phyloP scores from a whole-genome alignment of 2,888 invertebrate genomes.

The Eucriotettix oculatus region DNA sequence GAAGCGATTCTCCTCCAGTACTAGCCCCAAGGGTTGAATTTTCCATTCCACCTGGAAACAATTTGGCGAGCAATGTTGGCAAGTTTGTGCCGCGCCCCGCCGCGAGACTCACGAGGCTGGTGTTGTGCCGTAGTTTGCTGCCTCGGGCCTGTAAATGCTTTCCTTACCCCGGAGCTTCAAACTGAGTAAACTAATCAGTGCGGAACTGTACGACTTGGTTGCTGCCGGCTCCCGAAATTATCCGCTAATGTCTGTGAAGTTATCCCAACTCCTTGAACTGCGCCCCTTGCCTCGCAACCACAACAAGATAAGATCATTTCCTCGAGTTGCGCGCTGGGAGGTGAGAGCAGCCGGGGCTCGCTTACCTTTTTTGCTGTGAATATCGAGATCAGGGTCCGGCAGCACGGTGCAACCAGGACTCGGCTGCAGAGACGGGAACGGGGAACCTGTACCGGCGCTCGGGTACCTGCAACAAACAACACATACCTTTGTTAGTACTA shows the following conservation, averaged over 20 bases:
- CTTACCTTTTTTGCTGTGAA: constrained; percentile 37
- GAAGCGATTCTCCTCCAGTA: no score
- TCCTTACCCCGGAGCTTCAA: no score
- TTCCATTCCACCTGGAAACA: no score
- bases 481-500: no score
- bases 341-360: not conserved
- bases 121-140: no score
- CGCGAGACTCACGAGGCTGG: no score
- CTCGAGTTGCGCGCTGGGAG: not conserved
- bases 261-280: not conserved
- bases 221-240: not conserved
- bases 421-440: constrained; percentile 37
- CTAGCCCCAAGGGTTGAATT: no score
- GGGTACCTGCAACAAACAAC: constrained; percentile 31
- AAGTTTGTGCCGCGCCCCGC: no score
- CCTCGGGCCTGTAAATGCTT: no score
- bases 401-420: constrained; percentile 32
- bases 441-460: constrained; percentile 25
- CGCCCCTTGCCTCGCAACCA: not conserved
- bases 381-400: constrained; percentile 29
- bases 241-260: not conserved
- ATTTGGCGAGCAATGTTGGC: no score
- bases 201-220: not conserved
- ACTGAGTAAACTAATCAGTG: not conserved
- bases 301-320: not conserved